Base-by-base conservation (phyloP, 2,888 invertebrate genomes). In the Cancer borealis region DNA sequence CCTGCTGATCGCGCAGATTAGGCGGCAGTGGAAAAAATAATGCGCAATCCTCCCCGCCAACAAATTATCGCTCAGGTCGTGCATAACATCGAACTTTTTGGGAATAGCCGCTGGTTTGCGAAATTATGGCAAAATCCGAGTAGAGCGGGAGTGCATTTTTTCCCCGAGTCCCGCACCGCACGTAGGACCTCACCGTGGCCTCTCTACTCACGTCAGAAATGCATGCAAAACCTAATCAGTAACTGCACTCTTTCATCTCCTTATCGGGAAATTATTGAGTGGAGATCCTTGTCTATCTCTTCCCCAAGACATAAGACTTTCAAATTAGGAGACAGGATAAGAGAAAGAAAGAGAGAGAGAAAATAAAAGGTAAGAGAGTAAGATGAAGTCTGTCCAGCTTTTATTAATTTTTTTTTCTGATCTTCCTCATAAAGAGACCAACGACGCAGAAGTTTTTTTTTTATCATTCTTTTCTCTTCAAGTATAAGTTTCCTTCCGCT, bases 61-160 rank as follows among this genome's bases (percentile, higher is more conserved):
- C 66, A 66, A 66, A 66, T 66, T 66, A 66, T 66, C 66, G 66
- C 66, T 66, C 66, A 66, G 66, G 66, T 66, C 66, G 66, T 66
- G 66, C 66, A 66, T 66, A 66, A 66, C 66, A 66, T 66, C 66
- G 66, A 66, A 66, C 54, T 54, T 54, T 54, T 54, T 17, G 5
- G 54, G 54, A 54, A 54, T 54, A 54, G 54, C 54, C 66, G n/a
- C n/a, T 66, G 66, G 66, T 66, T 66, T 66, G 66, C 66, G 66
- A 66, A 66, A 66, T 66, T 66, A 66, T 66, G 66, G 66, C 66
- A 66, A 21, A 66, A 66, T 66, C 21, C n/a, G 66, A 66, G 66
- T 21, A n/a, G 17, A 66, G 66, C 66, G n/a, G 66, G n/a, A 66
- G 66, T 66, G 66, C 66, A 66, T 66, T 66, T 21, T 66, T 66